These are phyloP conservation scores for Yoshiicerus persimilis DNA, from an alignment of 1,140 invertebrate genomes.

Conservation along the genomic window DNA sequence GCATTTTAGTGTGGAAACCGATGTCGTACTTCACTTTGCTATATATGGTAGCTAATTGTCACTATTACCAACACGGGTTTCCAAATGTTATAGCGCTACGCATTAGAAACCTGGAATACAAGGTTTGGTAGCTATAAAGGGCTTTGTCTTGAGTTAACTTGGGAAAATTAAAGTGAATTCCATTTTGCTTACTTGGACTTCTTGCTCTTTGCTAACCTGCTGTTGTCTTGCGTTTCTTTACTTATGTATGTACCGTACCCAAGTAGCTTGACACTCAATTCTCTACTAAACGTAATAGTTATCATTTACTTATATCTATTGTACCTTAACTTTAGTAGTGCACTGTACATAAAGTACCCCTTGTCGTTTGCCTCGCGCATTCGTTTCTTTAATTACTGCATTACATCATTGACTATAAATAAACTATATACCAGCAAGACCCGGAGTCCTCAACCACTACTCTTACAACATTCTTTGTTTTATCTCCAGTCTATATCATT, in stretches of 20 bases:
- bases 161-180: not conserved
- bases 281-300: too few relatives aligned
- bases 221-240: not conserved
- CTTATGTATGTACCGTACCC: not conserved
- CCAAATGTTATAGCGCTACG: too few relatives aligned
- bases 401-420: not conserved
- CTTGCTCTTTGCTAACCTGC: not conserved
- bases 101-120: not conserved
- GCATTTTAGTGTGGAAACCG: not conserved
- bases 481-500: not conserved
- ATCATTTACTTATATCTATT: not conserved
- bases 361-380: not conserved
- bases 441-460: not conserved
- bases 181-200: not conserved
- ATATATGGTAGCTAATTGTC: not conserved
- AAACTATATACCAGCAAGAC: not conserved
- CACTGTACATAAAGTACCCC: not conserved
- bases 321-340: too few relatives aligned
- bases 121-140: not conserved
- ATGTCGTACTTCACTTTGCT: not conserved
- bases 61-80: too few relatives aligned
- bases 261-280: too few relatives aligned
- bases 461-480: conserved; percentile 1
- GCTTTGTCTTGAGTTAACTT: not conserved
- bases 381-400: not conserved